These are phyloP conservation scores for Pomacea canaliculata DNA, from an alignment of 2,888 invertebrate genomes.

Conservation along the genomic window DNA sequence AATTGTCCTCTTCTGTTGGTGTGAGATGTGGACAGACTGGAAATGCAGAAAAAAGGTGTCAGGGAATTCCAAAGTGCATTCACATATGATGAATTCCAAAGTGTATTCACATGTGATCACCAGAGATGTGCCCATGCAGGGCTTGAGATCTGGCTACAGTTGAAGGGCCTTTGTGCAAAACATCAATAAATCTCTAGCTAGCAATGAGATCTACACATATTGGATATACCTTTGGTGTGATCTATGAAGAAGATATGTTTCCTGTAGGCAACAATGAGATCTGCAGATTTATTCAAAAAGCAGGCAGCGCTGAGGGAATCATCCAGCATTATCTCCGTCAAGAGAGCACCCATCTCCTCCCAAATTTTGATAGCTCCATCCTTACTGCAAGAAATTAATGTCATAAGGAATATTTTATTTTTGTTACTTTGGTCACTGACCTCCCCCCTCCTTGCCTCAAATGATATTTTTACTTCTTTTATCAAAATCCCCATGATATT, in stretches of 20 bases:
- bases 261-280: conserved; percentile 62
- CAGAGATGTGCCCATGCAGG: background rate
- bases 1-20: conserved; percentile 46
- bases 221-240: conserved; percentile 51
- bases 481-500: too few relatives aligned
- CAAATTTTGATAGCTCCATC: conserved; percentile 67
- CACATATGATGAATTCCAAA: background rate
- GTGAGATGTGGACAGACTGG: conserved; percentile 55
- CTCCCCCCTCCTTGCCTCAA: too few relatives aligned
- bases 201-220: too few relatives aligned
- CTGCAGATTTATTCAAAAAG: conserved; percentile 61
- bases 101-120: background rate
- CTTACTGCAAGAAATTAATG: conserved; percentile 37
- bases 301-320: conserved; percentile 54
- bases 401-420: background rate
- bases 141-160: too few relatives aligned
- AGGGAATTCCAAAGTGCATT: background rate
- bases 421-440: too few relatives aligned
- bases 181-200: too few relatives aligned
- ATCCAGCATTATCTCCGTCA: conserved; percentile 63
- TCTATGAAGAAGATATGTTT: conserved; percentile 66
- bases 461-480: too few relatives aligned
- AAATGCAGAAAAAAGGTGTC: conserved; percentile 13
- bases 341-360: conserved; percentile 53
- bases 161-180: too few relatives aligned